Conservation (phyloP, 2,113 vertebrate species). For the Lampris incognitus region DNA sequence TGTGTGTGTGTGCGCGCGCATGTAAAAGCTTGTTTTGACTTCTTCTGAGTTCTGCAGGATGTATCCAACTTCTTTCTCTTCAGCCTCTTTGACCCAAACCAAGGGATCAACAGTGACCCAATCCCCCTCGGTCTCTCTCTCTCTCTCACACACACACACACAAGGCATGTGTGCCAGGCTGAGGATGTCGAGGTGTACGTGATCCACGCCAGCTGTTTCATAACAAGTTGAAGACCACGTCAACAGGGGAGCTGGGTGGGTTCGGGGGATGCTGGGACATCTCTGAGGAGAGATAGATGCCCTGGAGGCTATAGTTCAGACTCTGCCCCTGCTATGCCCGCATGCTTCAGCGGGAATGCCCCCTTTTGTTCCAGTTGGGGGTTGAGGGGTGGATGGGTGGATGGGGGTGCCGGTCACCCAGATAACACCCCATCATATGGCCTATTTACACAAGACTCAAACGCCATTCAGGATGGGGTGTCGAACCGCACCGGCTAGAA, state of each 20-base stretch:
- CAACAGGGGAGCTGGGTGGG: conserved; percentile 17
- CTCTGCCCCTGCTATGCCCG: conserved; percentile 69
- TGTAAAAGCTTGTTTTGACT: conserved; percentile 21
- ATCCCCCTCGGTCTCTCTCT: conserved; percentile 19
- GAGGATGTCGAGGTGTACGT: too few relatives aligned
- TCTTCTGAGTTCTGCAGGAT: neutral
- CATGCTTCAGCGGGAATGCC: conserved; percentile 70
- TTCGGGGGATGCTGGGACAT: conserved; percentile 41
- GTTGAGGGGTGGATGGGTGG: neutral
- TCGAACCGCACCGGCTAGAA: conserved; percentile 15
- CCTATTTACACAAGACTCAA: conserved; percentile 72
- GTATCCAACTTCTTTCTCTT: neutral
- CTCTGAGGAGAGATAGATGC: conserved; percentile 24
- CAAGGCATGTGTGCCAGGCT: too few relatives aligned
- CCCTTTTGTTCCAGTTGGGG: conserved; percentile 47
- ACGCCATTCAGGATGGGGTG: conserved; percentile 34
- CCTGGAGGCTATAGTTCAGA: conserved; percentile 63
- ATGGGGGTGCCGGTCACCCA: conserved; percentile 69
- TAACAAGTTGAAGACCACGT: conserved; percentile 8
- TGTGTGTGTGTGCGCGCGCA: neutral
- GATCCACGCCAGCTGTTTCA: too few relatives aligned
- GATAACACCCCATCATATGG: conserved; percentile 64
- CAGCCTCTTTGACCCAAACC: too few relatives aligned
- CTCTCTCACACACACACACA: neutral
- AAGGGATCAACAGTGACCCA: neutral